Evolutionary conservation across 53 echinoderm and acorn worm species (phyloP).

Genomic region (Paracentrotus lividus): DNA sequence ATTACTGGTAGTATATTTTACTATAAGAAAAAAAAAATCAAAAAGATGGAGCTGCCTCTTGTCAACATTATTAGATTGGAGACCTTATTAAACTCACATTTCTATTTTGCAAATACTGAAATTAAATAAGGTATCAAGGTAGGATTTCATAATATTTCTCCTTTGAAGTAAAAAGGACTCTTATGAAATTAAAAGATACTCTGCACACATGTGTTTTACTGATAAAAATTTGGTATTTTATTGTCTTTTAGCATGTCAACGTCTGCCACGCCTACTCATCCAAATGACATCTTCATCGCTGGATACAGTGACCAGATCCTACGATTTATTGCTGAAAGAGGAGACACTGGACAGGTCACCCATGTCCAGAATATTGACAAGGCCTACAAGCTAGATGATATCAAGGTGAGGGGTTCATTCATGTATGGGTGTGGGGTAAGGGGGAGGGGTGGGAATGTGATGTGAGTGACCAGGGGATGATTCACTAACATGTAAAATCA

Average conservation of each 20-base stretch:
- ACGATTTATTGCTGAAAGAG: slow-evolving; percentile 94
- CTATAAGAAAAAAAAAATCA: no score
- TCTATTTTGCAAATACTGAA: background rate
- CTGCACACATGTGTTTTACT: background rate
- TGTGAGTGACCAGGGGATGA: background rate
- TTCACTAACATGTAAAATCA: no score
- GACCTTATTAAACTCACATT: background rate
- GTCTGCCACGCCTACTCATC: slow-evolving; percentile 60
- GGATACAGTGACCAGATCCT: slow-evolving; percentile 99
- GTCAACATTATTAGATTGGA: no score
- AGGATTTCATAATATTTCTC: background rate
- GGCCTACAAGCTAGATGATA: slow-evolving; percentile 78
- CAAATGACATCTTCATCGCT: slow-evolving; percentile 89
- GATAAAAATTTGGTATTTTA: background rate
- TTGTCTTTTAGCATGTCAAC: slow-evolving; percentile 43
- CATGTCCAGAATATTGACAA: slow-evolving; percentile 98
- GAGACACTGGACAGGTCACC: slow-evolving; percentile 91
- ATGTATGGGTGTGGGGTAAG: background rate
- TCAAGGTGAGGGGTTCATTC: slow-evolving; percentile 70
- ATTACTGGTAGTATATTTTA: no score
- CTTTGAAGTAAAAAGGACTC: background rate
- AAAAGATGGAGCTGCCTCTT: no score
- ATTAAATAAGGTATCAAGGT: no score
- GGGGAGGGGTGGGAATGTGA: no score
- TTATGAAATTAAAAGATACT: background rate